A percentile compares a stretch with the other conserved stretches of the same genome.
Conservation (phyloP, 1,140 invertebrate species). For the Luehdorfia chinensis region DNA sequence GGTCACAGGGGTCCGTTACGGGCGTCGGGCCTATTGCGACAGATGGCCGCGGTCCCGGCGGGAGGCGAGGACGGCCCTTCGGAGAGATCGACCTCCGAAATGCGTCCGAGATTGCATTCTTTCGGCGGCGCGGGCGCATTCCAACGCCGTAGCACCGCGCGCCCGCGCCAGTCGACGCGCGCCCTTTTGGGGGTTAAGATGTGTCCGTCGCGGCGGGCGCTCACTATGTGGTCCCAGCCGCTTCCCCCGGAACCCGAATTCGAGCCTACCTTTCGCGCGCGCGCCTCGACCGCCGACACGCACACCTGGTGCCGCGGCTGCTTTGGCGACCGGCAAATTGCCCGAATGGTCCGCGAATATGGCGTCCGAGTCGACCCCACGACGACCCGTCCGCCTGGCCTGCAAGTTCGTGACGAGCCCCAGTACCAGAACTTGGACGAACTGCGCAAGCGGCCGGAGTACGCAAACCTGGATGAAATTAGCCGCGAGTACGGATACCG, state of each 20-base stretch:
- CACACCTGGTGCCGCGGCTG: constrained; percentile 44
- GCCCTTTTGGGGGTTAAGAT: constrained; percentile 77
- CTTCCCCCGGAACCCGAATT: constrained; percentile 64
- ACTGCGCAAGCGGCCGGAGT: constrained; percentile 65
- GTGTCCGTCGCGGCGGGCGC: constrained; percentile 69
- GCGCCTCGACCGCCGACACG: constrained; percentile 41
- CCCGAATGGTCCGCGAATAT: constrained; percentile 66
- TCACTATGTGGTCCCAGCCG: constrained; percentile 63
- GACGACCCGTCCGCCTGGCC: constrained; percentile 46
- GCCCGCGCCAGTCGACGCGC: constrained; percentile 71
- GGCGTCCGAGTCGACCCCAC: constrained; percentile 58
- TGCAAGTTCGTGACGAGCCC: constrained; percentile 55
- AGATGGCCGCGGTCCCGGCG: constrained; percentile 64
- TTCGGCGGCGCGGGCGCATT: constrained; percentile 75
- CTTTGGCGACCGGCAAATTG: constrained; percentile 43
- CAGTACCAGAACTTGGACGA: constrained; percentile 70
- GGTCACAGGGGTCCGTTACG: constrained; percentile 63
- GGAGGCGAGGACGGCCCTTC: constrained; percentile 62
- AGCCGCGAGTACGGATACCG: constrained; percentile 71
- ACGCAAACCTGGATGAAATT: constrained; percentile 71
- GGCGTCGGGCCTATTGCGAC: constrained; percentile 69
- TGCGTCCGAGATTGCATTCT: constrained; percentile 76
- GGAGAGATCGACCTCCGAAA: constrained; percentile 75
- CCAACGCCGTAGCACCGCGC: constrained; percentile 63
- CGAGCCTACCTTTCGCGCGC: constrained; percentile 46